Evolutionary conservation across 2,888 invertebrate genomes (phyloP).

Genomic region (Papilio elwesi): DNA sequence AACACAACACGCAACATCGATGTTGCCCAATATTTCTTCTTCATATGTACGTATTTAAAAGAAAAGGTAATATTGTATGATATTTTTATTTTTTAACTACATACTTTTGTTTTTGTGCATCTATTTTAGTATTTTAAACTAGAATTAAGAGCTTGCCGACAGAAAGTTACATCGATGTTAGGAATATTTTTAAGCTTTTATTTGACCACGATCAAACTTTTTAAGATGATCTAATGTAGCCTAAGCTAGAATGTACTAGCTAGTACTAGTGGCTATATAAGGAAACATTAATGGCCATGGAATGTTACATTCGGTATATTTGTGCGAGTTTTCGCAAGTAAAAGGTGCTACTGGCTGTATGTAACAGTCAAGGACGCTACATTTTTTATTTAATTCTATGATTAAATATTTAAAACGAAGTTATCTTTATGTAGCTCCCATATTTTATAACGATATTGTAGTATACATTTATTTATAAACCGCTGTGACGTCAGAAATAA

Average conservation of each 20-base stretch:
- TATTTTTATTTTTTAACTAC: background rate
- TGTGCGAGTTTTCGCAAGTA: slow-evolving; percentile 27
- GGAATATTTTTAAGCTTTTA: no score
- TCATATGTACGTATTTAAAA: background rate
- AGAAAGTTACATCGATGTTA: no score
- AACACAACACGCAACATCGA: background rate
- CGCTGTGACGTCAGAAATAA: background rate
- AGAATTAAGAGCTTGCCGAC: no score
- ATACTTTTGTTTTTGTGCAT: background rate
- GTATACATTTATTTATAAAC: background rate
- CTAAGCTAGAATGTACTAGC: no score
- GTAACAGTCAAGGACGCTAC: slow-evolving; percentile 36
- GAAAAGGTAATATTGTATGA: no score
- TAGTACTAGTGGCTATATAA: background rate
- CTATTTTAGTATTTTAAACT: no score
- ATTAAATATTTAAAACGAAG: background rate
- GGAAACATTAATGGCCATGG: background rate
- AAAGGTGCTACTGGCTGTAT: slow-evolving; percentile 36
- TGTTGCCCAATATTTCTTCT: background rate
- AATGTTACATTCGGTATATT: background rate
- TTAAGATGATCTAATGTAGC: no score
- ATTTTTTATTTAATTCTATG: slow-evolving; percentile 14
- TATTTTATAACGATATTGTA: slow-evolving; percentile 12
- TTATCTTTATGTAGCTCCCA: slow-evolving; percentile 29
- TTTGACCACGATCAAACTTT: no score